A percentile compares a stretch with the other conserved stretches of the same genome.
These are phyloP conservation scores for Dicyrtoma fusca DNA, from an alignment of 2,888 invertebrate species.

Conservation along the genomic window DNA sequence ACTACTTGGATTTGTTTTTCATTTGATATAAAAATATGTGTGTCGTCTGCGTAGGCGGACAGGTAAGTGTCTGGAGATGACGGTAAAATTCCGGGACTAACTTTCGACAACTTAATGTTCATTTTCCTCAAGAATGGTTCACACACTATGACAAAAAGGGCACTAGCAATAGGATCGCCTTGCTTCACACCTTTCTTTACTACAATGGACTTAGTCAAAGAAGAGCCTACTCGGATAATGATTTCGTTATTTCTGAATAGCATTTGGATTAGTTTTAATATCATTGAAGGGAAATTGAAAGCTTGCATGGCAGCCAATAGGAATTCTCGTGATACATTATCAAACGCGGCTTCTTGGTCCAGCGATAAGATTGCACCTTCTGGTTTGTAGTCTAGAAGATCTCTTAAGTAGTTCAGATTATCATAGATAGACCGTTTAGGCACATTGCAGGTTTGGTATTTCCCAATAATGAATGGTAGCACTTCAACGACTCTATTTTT, in stretches of 20 bases:
- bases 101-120: not conserved
- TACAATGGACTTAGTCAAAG: not conserved
- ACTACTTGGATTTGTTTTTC: not conserved
- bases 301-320: not conserved
- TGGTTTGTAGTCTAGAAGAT: not conserved
- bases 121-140: not conserved
- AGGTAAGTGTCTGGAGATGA: not conserved
- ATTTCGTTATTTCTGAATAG: not conserved
- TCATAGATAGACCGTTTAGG: conserved; percentile 19
- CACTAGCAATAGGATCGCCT: conserved; percentile 13
- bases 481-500: conserved; percentile 4
- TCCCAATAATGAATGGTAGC: conserved; percentile 11
- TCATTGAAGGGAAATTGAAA: not conserved
- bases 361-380: conserved; percentile 8
- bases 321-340: not conserved
- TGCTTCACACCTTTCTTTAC: not conserved
- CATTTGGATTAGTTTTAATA: not conserved
- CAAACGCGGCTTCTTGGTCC: conserved; percentile 18
- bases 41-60: conserved; percentile 5
- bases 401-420: conserved; percentile 7
- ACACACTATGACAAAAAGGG: not conserved
- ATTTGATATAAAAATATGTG: not conserved
- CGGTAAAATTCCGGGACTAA: not conserved
- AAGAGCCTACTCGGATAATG: not conserved
- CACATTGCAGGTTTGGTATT: conserved; percentile 24